A percentile compares a stretch with the other conserved stretches of the same genome.
Evolutionary conservation across 1,140 invertebrate species (phyloP).

Genomic region (Drosophila nigrodunni): DNA sequence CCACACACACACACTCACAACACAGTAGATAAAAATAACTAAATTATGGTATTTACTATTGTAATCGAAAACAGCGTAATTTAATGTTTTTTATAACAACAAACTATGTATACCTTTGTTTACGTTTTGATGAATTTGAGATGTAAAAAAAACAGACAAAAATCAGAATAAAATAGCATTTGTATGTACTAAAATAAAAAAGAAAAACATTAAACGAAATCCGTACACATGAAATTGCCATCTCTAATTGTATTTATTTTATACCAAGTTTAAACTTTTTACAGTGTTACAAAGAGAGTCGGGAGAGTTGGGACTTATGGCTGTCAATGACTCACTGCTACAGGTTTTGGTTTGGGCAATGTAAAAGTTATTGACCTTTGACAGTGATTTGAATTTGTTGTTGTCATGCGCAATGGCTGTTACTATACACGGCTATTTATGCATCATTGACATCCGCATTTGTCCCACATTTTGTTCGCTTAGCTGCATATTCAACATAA

Average conservation of each 20-base stretch:
- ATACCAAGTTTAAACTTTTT: neutral
- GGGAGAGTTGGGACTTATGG: neutral
- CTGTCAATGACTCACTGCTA: conserved; percentile 24
- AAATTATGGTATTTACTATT: conserved; percentile 63
- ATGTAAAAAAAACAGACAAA: conserved; percentile 33
- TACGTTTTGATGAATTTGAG: conserved; percentile 38
- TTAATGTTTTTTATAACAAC: conserved; percentile 71
- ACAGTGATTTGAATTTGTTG: conserved; percentile 44
- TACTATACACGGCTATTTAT: conserved; percentile 11
- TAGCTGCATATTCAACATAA: conserved; percentile 53
- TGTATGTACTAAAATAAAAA: conserved; percentile 55
- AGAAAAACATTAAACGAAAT: conserved; percentile 49
- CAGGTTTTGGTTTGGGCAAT: conserved; percentile 24
- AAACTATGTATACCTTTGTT: conserved; percentile 65
- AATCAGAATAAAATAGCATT: conserved; percentile 47
- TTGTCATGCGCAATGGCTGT: conserved; percentile 58
- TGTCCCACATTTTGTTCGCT: conserved; percentile 49
- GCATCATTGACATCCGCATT: conserved; percentile 16
- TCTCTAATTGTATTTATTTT: conserved; percentile 15
- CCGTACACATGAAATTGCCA: conserved; percentile 27
- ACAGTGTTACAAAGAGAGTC: neutral
- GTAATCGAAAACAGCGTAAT: conserved; percentile 60
- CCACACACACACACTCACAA: conserved; percentile 11
- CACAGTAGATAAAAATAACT: conserved; percentile 56
- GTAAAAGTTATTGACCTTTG: conserved; percentile 73